Conservation (phyloP, 2,888 invertebrate species). For the Cetonia aurata region DNA sequence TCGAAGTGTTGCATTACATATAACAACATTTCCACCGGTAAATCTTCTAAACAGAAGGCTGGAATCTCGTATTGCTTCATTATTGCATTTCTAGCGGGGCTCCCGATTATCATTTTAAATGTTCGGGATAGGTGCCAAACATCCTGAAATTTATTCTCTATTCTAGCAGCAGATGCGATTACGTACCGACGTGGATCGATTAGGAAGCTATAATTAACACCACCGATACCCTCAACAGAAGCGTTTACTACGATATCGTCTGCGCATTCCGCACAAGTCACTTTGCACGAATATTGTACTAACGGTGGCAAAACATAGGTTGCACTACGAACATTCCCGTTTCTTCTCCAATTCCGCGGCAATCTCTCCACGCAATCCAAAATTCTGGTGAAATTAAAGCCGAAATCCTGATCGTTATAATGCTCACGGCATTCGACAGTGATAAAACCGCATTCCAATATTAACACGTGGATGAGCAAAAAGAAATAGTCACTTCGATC, state of each 20-base stretch:
- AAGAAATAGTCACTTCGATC: slow-evolving; percentile 58
- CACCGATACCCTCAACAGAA: slow-evolving; percentile 53
- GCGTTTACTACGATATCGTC: slow-evolving; percentile 63
- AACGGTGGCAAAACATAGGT: slow-evolving; percentile 56
- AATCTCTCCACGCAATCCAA: slow-evolving; percentile 53
- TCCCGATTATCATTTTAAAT: slow-evolving; percentile 60
- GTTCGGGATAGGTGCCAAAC: slow-evolving; percentile 57
- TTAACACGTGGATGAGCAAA: slow-evolving; percentile 62
- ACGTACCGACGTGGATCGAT: slow-evolving; percentile 60
- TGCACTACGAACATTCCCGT: slow-evolving; percentile 53
- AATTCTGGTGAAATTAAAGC: slow-evolving; percentile 57
- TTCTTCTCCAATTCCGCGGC: slow-evolving; percentile 57
- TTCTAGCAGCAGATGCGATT: slow-evolving; percentile 43
- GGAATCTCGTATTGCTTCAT: slow-evolving; percentile 48
- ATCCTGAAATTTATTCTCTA: slow-evolving; percentile 57
- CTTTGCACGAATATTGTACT: slow-evolving; percentile 53
- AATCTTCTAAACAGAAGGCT: slow-evolving; percentile 60
- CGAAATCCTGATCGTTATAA: slow-evolving; percentile 48
- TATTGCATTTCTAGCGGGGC: slow-evolving; percentile 58
- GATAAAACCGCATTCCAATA: slow-evolving; percentile 64
- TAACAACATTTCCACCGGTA: slow-evolving; percentile 64
- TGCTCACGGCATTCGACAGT: slow-evolving; percentile 54
- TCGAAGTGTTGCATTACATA: slow-evolving; percentile 58
- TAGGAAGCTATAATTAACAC: slow-evolving; percentile 52
- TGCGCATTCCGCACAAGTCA: slow-evolving; percentile 55